Percentiles rank a stretch among this genome's conserved stretches.
phyloP scores from a whole-genome alignment of 1,140 invertebrate genomes.

The Episyrphus balteatus region DNA sequence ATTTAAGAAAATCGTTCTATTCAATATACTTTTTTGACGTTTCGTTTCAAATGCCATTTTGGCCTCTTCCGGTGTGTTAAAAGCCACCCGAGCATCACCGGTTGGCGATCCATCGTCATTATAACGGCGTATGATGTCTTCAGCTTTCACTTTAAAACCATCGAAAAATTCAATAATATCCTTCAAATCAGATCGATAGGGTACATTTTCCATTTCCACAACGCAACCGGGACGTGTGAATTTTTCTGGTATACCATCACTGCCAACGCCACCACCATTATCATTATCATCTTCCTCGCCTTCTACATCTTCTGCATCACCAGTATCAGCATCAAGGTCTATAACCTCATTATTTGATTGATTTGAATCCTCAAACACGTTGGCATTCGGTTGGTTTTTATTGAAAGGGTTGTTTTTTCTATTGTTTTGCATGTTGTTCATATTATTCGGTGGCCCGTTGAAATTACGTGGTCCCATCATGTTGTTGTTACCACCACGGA shows the following conservation, averaged over 20 bases:
- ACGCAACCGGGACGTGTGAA: constrained; percentile 74
- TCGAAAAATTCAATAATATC: constrained; percentile 81
- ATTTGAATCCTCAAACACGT: too few species aligned
- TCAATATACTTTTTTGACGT: constrained; percentile 24
- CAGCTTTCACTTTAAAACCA: constrained; percentile 58
- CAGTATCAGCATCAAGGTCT: not conserved
- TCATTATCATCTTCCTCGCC: not conserved
- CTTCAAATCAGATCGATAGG: constrained; percentile 70
- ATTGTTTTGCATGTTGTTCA: not conserved
- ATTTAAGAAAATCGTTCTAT: constrained; percentile 28
- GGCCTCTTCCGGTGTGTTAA: constrained; percentile 62
- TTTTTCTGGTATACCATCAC: constrained; percentile 39
- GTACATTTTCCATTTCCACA: constrained; percentile 72
- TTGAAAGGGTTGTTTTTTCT: too few species aligned
- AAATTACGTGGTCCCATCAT: not conserved
- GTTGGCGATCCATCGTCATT: constrained; percentile 76
- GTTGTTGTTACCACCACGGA: not conserved
- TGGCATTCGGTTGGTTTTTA: too few species aligned
- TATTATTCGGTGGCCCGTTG: not conserved
- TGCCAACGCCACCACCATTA: not conserved
- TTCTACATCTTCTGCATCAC: not conserved
- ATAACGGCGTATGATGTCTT: constrained; percentile 70
- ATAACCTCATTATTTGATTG: not conserved
- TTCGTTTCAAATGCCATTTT: constrained; percentile 50
- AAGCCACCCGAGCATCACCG: constrained; percentile 78